Base-by-base conservation (phyloP, 2,888 invertebrate species). In the Scaptomyza tumidula region DNA sequence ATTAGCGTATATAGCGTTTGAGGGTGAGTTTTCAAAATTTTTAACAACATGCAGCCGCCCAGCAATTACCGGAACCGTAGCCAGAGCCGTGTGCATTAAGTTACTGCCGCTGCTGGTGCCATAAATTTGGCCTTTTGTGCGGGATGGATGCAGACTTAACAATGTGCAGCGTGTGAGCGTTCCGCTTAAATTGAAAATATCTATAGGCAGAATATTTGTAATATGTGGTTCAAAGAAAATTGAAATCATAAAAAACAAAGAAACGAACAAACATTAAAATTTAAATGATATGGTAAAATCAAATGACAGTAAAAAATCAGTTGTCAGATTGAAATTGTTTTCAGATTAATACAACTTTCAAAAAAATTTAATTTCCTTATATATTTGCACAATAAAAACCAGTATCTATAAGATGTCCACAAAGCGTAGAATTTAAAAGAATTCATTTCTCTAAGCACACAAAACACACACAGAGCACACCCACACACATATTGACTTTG, bases 101-200 rank as follows among this genome's bases (percentile, higher is more conserved):
- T 84, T 81, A 83, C 75, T 78, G 58, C 56, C 59, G 45, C 61
- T 57, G 60, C 52, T 71, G 66, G 54, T 65, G 58, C 68, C 66
- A 82, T 82, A 82, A 82, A 82, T 71, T 48, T 35, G 52, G 49
- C 54, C 43, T 43, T 64, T 19, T 59, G 70, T 37, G 41, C 60
- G 54, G 52, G 16, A 10, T 10, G 58, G 64, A 80, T n/a, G n/a
- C n/a, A n/a, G n/a, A n/a, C n/a, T n/a, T n/a, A n/a, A n/a, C n/a
- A n/a, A n/a, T n/a, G n/a, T n/a, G n/a, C n/a, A 63, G 33, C 77
- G 69, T 56, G 66, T 69, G 66, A 73, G 63, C 60, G 78, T 73
- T 82, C 73, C 48, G 62, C 55, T 78, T 80, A 84, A 84, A 84
- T 83, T 82, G 80, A 80, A 84, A 82, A 76, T 72, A 74, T 74